Evolutionary conservation across 30 jellyfish, hydroid and myxozoan genomes (phyloP).

Genomic region (Haliclystus octoradiatus): DNA sequence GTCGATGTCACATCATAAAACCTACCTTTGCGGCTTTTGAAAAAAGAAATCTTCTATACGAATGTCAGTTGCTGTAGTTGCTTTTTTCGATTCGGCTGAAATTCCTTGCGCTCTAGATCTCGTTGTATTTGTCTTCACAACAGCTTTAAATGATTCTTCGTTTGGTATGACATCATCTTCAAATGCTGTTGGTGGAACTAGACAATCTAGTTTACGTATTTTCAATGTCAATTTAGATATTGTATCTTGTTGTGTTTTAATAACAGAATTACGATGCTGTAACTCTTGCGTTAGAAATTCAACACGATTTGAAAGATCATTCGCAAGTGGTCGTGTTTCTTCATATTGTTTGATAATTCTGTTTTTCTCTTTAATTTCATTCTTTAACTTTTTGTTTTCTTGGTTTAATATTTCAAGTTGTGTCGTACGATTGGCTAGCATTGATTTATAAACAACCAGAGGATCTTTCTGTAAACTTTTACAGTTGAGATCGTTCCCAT

Average conservation of each 20-base stretch:
- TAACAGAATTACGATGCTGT: conserved; percentile 31
- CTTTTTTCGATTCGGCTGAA: conserved; percentile 48
- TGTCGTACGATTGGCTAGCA: conserved; percentile 26
- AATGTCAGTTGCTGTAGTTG: conserved; percentile 1
- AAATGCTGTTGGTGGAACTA: conserved; percentile 31
- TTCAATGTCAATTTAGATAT: conserved; percentile 29
- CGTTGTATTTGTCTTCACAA: too few species aligned
- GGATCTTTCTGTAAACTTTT: too few species aligned
- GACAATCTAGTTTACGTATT: conserved; percentile 37
- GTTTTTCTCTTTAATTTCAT: conserved; percentile 24
- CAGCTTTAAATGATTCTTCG: too few species aligned
- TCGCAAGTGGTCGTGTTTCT: conserved; percentile 3
- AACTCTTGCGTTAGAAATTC: conserved; percentile 28
- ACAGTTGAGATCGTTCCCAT: too few species aligned
- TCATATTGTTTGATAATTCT: conserved; percentile 37
- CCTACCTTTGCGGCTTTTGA: conserved; percentile 46
- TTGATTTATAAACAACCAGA: too few species aligned
- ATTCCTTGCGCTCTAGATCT: conserved; percentile 45
- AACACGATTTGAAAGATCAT: conserved; percentile 5
- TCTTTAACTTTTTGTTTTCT: conserved; percentile 22
- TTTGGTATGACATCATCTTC: conserved; percentile 23
- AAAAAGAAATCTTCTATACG: conserved; percentile 27
- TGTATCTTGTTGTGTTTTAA: conserved; percentile 31
- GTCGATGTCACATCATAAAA: too few species aligned
- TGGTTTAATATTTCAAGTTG: conserved; percentile 40